Evolutionary conservation across 2,797 vertebrate species (phyloP).

Genomic region (Esox lucius): DNA sequence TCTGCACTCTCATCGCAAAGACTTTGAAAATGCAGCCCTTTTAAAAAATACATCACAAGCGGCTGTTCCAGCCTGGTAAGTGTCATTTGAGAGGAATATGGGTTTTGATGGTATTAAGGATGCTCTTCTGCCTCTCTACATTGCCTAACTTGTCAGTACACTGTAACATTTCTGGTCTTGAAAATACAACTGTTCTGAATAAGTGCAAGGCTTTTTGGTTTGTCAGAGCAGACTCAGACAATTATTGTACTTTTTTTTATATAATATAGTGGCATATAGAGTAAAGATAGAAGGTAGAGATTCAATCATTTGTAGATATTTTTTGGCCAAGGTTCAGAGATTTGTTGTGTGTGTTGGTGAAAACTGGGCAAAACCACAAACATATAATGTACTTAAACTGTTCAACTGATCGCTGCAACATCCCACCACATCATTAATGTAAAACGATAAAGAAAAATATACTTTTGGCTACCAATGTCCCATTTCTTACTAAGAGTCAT

Average conservation of each 20-base stretch:
- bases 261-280: not conserved
- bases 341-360: not conserved
- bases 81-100: not conserved
- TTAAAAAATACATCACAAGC: not conserved
- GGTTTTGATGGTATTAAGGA: not conserved
- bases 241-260: not conserved
- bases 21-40: not conserved
- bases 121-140: not conserved
- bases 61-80: not conserved
- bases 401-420: too few relatives aligned
- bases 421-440: too few relatives aligned
- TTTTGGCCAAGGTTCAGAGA: not conserved
- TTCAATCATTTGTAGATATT: not conserved
- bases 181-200: not conserved
- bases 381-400: too few relatives aligned
- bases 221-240: not conserved
- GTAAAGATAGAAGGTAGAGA: not conserved
- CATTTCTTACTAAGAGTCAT: too few relatives aligned
- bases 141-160: not conserved
- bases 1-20: not conserved
- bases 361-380: too few relatives aligned
- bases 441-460: too few relatives aligned
- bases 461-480: too few relatives aligned
- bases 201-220: not conserved
- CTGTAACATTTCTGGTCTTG: not conserved